Evolutionary conservation across 2,113 vertebrate species (phyloP), one percentile per base, ranked within the genome.

Genomic region (Cyphomyrus plagiostoma): DNA sequence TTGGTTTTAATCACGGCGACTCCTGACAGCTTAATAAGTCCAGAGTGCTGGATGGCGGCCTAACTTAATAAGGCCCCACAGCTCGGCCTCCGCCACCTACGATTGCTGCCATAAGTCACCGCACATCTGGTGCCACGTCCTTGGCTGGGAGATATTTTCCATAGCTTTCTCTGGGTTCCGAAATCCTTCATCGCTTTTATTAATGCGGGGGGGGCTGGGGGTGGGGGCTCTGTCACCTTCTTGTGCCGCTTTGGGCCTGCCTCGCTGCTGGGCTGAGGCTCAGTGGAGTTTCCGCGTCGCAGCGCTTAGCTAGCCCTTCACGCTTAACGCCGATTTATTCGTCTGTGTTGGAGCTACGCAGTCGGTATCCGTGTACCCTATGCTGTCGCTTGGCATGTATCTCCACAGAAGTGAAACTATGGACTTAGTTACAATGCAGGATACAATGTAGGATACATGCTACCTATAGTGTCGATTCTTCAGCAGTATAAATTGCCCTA

Each of bases 1-100:
- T 98, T 97, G 96, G 97, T 99, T 99, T 99, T 99, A 99, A 98
- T 99, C 98, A 99, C 97, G 96, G 96, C 96, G 97, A 97, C 96
- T 97, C 97, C 96, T 93, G 95, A 98, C 97, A 99, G 96, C 97
- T 98, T 99, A 98, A 98, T 99, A 99, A 98, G 97, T 97, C 97
- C 97, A 97, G 98, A 97, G 97, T 97, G 96, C 96, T 97, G 96
- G 97, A 97, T 99, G 97, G 96, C 96, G 96, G 95, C 96, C 97
- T 97, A 98, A 98, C 97, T 98, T 98, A 99, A 98, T 98, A 98
- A 98, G 96, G 95, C 95, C 97, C 82, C 93, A 95, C 96, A 96
- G 95, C 96, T 97, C 95, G 97, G 96, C 96, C 95, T 95, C 97
- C 97, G 96, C 95, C 97, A 97, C 96, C 96, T 97, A 96, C 98